Percentiles rank a stretch among this genome's conserved stretches.
Conservation (phyloP, 2,113 vertebrate genomes). For the Neolamprologus caudopunctatus region DNA sequence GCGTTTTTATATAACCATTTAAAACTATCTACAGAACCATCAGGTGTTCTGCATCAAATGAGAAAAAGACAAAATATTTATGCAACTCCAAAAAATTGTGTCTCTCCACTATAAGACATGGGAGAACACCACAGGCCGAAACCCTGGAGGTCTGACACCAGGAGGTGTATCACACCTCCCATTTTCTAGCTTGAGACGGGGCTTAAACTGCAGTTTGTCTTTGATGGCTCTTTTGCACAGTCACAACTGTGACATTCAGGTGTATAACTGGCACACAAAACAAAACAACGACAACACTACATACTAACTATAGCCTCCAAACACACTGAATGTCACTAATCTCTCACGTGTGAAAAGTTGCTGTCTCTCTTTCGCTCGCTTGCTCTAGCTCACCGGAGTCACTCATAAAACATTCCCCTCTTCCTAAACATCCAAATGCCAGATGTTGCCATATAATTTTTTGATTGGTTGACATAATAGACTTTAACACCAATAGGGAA, state of each 20-base stretch:
- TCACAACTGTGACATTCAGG: background rate
- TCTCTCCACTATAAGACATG: background rate
- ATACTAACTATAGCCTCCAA: background rate
- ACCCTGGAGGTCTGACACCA: background rate
- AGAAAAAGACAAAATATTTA: background rate
- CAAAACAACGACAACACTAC: background rate
- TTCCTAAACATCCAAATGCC: background rate
- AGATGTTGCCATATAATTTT: background rate
- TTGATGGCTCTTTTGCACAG: background rate
- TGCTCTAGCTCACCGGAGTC: background rate
- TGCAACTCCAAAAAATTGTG: background rate
- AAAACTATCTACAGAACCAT: background rate
- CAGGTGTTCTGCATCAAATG: background rate
- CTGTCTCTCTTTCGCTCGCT: background rate
- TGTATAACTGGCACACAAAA: background rate
- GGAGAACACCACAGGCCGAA: background rate
- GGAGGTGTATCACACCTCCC: background rate
- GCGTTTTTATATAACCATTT: background rate
- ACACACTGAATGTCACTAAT: background rate
- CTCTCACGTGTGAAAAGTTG: background rate
- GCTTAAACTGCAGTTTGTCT: too few relatives aligned
- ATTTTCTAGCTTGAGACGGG: background rate
- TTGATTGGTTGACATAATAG: background rate
- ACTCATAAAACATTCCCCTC: rapidly evolving
- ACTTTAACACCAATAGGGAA: background rate